Percentiles rank a stretch among this genome's conserved stretches.
These are phyloP conservation scores for Kryptolebias marmoratus DNA, from an alignment of 2,113 vertebrate genomes.

Conservation along the genomic window DNA sequence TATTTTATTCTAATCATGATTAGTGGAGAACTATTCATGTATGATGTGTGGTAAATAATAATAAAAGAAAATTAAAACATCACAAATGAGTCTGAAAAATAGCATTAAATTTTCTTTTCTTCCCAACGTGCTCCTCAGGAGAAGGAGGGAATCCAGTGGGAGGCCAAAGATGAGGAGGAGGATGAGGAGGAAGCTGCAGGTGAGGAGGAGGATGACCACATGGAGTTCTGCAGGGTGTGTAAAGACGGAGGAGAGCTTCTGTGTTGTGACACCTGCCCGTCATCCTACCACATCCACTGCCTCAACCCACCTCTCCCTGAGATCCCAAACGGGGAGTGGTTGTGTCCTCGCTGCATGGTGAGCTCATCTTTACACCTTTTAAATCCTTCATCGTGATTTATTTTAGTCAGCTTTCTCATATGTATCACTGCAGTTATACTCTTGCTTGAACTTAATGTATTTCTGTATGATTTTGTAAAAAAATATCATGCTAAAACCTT, in stretches of 20 bases:
- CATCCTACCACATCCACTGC: slow-evolving; percentile 96
- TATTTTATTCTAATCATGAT: too few relatives aligned
- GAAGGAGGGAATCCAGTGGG: slow-evolving; percentile 99
- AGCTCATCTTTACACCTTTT: slow-evolving; percentile 59
- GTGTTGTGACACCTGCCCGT: slow-evolving; percentile 91
- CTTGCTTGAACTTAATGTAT: too few relatives aligned
- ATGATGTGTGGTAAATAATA: too few relatives aligned
- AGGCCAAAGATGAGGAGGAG: slow-evolving; percentile 93
- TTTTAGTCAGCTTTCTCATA: too few relatives aligned
- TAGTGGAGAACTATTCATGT: too few relatives aligned
- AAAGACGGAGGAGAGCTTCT: slow-evolving; percentile 94
- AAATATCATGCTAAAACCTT: neutral
- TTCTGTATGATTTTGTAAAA: neutral
- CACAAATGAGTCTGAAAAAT: neutral
- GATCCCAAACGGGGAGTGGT: slow-evolving; percentile 98
- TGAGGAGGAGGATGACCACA: slow-evolving; percentile 98
- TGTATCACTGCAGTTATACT: too few relatives aligned
- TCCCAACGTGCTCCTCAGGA: slow-evolving; percentile 79
- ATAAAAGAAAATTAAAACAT: too few relatives aligned
- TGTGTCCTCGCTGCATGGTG: slow-evolving; percentile 98
- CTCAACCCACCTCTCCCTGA: slow-evolving; percentile 96
- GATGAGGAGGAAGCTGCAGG: slow-evolving; percentile 89
- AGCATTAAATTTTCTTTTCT: neutral
- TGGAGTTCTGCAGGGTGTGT: slow-evolving; percentile 98
- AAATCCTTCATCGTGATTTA: too few relatives aligned